Conservation (phyloP, 2,888 invertebrate species). For the Hyles lineata region DNA sequence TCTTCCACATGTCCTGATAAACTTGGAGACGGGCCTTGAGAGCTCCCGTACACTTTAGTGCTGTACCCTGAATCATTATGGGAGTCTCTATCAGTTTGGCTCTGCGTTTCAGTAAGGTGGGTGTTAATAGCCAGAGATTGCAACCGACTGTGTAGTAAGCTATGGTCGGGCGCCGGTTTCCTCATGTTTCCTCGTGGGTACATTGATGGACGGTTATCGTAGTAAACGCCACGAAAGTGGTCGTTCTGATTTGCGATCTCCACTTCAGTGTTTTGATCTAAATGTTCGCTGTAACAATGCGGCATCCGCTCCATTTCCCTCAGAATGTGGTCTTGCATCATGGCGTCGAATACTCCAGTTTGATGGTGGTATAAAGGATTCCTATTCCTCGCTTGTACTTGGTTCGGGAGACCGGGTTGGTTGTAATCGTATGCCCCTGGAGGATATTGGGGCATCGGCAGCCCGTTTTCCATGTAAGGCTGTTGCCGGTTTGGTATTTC, state of each 20-base stretch:
- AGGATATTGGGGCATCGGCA: conserved; percentile 61
- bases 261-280: conserved; percentile 78
- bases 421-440: conserved; percentile 68
- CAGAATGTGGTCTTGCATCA: conserved; percentile 83
- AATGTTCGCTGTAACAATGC: conserved; percentile 77
- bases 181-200: conserved; percentile 62
- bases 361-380: conserved; percentile 77
- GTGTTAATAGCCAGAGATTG: conserved; percentile 81
- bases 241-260: conserved; percentile 79
- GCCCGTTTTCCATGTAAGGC: conserved; percentile 68
- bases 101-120: conserved; percentile 76
- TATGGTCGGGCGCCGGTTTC: conserved; percentile 74
- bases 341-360: conserved; percentile 78
- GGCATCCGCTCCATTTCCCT: conserved; percentile 82
- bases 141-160: conserved; percentile 73
- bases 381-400: conserved; percentile 69
- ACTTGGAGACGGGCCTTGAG: conserved; percentile 91
- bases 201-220: conserved; percentile 69
- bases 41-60: conserved; percentile 91
- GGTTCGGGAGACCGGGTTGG: conserved; percentile 64
- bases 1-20: conserved; percentile 86
- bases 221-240: conserved; percentile 72
- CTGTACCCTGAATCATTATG: conserved; percentile 95
- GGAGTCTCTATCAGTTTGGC: conserved; percentile 86
- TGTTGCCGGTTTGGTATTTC: conserved; percentile 84